These are phyloP conservation scores for Dryadula phaetusa DNA, from an alignment of 2,888 invertebrate genomes.

Conservation along the genomic window DNA sequence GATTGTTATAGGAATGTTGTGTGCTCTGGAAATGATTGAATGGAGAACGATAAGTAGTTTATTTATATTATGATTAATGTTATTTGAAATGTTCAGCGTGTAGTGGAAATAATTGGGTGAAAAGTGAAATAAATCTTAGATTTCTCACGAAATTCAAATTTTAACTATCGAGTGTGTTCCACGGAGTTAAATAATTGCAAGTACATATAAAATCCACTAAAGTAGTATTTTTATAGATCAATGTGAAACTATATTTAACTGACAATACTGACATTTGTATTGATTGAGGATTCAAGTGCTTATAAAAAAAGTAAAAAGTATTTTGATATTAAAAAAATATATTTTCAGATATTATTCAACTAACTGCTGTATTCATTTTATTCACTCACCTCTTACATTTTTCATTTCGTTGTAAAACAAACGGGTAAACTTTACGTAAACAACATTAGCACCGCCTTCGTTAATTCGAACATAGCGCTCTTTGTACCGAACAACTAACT, in stretches of 20 bases:
- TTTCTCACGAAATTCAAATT: no score
- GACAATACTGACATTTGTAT: no score
- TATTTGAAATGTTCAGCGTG: background rate
- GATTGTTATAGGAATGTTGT: background rate
- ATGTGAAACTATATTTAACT: no score
- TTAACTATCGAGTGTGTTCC: no score
- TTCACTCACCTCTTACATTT: conserved; percentile 19
- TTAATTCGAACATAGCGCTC: conserved; percentile 39
- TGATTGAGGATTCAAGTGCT: no score
- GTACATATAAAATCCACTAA: no score
- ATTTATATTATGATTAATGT: background rate
- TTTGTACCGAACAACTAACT: conserved; percentile 36
- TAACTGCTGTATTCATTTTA: background rate
- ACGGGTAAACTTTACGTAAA: conserved; percentile 40
- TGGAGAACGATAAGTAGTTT: background rate
- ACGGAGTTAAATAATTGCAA: no score
- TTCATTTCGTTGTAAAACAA: conserved; percentile 40
- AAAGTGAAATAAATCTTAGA: background rate
- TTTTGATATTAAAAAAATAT: background rate
- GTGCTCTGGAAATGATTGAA: conserved; percentile 9
- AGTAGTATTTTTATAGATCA: no score
- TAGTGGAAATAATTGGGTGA: no score
- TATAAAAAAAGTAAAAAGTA: no score
- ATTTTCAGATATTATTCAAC: background rate
- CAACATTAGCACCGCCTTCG: conserved; percentile 39